phyloP scores from a whole-genome alignment of 2,113 vertebrate genomes.

The Suricata suricatta region DNA sequence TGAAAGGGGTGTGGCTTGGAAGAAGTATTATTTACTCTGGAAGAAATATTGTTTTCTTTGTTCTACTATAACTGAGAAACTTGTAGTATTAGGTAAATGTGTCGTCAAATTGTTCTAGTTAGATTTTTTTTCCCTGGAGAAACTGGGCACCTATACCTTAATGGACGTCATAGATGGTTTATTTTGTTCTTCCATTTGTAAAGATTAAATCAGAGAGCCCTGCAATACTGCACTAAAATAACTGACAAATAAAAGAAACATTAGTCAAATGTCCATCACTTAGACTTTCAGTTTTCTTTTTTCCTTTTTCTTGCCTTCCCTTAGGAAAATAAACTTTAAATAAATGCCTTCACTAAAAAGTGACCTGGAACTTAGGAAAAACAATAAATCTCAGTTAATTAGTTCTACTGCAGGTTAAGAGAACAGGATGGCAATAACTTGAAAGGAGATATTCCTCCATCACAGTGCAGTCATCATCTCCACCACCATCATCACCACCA shows the following conservation, averaged over 20 bases:
- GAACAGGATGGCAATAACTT: background rate
- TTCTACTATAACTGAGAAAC: background rate
- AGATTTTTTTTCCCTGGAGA: slow-evolving; percentile 15
- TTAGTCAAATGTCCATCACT: background rate
- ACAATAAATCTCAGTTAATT: background rate
- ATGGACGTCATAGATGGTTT: background rate
- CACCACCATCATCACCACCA: no score
- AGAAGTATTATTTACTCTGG: background rate
- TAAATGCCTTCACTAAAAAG: background rate
- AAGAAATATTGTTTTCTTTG: slow-evolving; percentile 32
- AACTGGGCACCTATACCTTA: background rate
- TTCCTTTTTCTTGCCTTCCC: background rate
- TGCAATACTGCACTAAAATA: background rate
- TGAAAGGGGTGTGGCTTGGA: background rate
- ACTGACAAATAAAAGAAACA: background rate
- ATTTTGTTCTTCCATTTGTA: background rate
- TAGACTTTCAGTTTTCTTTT: background rate
- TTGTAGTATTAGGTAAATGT: background rate
- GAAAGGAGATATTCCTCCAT: background rate
- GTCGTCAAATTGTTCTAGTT: background rate
- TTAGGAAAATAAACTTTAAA: background rate
- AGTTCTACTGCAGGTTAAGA: background rate
- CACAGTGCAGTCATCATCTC: background rate
- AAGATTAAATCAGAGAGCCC: background rate
- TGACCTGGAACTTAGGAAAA: background rate